Percentiles rank a stretch among this genome's conserved stretches.
These are phyloP conservation scores for Sympetrum striolatum DNA, from an alignment of 2,888 invertebrate genomes.

Conservation along the genomic window DNA sequence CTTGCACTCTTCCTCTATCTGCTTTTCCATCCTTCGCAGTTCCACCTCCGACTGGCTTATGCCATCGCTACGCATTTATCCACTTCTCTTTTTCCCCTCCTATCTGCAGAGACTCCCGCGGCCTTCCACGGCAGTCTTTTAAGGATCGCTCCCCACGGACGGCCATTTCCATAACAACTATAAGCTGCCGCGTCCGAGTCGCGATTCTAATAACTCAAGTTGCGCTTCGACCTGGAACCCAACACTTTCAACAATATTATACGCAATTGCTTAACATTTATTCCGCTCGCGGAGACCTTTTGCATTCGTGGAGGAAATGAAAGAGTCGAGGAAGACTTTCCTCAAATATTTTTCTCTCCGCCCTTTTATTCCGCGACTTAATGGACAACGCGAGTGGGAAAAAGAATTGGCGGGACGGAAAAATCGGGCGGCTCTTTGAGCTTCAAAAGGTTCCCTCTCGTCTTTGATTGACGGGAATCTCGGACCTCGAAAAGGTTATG, in stretches of 20 bases:
- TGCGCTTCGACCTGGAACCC: not conserved
- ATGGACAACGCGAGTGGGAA: not conserved
- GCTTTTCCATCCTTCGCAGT: not conserved
- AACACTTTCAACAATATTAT: conserved; percentile 19
- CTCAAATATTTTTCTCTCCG: not conserved
- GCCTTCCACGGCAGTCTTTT: not conserved
- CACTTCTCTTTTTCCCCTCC: not conserved
- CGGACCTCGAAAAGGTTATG: too few relatives aligned
- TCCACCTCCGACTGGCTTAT: not conserved
- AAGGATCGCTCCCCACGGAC: not conserved
- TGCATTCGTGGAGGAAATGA: not conserved
- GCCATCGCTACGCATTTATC: not conserved
- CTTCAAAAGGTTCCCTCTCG: not conserved
- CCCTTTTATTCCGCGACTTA: not conserved
- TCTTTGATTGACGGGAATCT: not conserved
- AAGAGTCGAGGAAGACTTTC: not conserved
- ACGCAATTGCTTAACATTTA: conserved; percentile 21
- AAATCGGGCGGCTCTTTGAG: not conserved
- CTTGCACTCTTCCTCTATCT: not conserved
- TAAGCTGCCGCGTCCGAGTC: conserved; percentile 13
- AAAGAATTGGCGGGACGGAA: not conserved
- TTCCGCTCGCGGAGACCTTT: not conserved
- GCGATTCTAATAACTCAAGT: conserved; percentile 31
- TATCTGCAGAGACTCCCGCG: not conserved
- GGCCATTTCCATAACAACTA: conserved; percentile 30